phyloP scores from a whole-genome alignment of 2,113 vertebrate genomes.

The Xenotilapia leptura region DNA sequence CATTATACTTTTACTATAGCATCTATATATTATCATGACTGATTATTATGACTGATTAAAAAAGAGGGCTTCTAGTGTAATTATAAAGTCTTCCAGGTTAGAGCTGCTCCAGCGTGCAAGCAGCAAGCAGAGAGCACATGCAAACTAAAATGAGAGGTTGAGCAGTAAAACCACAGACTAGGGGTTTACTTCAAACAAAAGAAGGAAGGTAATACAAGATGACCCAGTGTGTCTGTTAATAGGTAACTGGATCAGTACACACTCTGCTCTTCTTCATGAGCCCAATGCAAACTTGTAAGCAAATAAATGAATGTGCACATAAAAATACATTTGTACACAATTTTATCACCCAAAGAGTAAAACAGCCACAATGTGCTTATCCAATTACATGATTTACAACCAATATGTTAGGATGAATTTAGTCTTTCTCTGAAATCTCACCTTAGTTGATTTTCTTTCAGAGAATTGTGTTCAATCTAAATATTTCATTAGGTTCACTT shows the following conservation, averaged over 20 bases:
- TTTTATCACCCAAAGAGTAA: not conserved
- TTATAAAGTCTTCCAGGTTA: not conserved
- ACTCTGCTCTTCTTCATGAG: not conserved
- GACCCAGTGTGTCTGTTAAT: slow-evolving; percentile 35
- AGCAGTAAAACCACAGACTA: not conserved
- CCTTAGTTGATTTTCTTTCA: not conserved
- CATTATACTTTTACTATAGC: not conserved
- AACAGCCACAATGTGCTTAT: not conserved
- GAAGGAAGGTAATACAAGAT: slow-evolving; percentile 16
- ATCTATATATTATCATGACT: not conserved
- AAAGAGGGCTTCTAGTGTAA: not conserved
- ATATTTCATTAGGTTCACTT: not conserved
- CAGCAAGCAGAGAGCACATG: not conserved
- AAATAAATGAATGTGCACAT: not conserved
- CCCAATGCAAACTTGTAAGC: slow-evolving; percentile 5
- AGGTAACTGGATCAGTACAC: slow-evolving; percentile 21
- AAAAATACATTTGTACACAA: not conserved
- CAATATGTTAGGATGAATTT: not conserved
- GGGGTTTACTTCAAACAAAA: slow-evolving; percentile 36
- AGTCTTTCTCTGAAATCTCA: not conserved
- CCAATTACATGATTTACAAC: not conserved
- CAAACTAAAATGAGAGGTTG: not conserved
- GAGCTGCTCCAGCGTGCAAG: not conserved
- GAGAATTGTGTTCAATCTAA: not conserved
- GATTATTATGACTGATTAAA: not conserved